These are phyloP conservation scores for Gymnarchus niloticus DNA, from an alignment of 2,113 vertebrate genomes.

Conservation along the genomic window DNA sequence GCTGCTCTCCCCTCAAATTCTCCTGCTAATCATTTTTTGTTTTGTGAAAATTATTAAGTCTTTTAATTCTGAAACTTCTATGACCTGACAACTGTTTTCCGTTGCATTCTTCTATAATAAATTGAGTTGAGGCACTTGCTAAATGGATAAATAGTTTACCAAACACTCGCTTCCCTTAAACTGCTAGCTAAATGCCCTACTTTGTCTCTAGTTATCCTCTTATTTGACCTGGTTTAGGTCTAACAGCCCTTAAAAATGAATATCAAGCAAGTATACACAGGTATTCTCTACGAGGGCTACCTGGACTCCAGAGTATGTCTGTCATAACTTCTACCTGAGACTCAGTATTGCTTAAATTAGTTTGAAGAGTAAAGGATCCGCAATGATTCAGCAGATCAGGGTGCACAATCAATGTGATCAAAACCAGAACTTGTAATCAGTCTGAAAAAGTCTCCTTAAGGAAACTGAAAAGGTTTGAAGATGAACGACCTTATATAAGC, in stretches of 20 bases:
- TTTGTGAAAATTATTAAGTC: neutral
- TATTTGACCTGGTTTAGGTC: neutral
- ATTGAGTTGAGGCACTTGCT: neutral
- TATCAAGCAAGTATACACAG: neutral
- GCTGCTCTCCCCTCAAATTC: neutral
- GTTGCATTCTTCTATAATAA: neutral
- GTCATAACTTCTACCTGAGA: neutral
- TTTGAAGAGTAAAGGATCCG: neutral
- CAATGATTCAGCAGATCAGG: neutral
- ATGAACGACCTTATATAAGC: neutral
- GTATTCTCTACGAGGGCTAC: neutral
- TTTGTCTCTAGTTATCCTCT: neutral
- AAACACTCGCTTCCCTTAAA: neutral
- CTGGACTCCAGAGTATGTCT: neutral
- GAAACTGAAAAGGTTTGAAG: neutral
- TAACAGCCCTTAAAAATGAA: neutral
- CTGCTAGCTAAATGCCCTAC: neutral
- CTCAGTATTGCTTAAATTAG: neutral
- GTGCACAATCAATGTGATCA: neutral
- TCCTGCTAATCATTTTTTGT: neutral
- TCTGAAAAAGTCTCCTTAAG: slow-evolving; percentile 1
- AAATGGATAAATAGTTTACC: neutral
- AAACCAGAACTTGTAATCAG: neutral
- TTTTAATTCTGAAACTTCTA: neutral
- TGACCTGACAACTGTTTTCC: neutral